Evolutionary conservation across 2,888 invertebrate species (phyloP), one percentile per base, ranked within the genome.

Genomic region (Neoaliturus tenellus): DNA sequence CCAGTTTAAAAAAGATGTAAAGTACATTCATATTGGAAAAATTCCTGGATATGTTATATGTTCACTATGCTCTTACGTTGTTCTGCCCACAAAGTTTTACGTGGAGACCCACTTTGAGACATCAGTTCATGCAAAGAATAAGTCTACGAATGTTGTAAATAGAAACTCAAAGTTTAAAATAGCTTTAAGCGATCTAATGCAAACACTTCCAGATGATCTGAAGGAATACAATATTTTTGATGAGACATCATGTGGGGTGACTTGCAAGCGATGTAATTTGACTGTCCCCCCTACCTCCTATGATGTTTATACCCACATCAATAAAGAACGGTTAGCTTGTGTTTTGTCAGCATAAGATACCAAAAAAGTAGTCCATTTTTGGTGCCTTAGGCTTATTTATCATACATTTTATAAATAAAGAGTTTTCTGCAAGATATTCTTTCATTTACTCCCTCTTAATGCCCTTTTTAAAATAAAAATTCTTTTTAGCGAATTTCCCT

Each of bases 31-130:
- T 10, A 20, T 35, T 39, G 71, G 71, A 2, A 20, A 20, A 10
- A 71, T 71, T 20, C 71, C 71, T 23, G 71, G 71, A 20, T 71
- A 71, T 41, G 41, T 41, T 17, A 20, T 71, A 20, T 71, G 71
- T 17, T 39, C 39, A 39, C 3, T 71, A n/a, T 71, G 71, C 14
- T n/a, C 41, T 33, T 1, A 4, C 8, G 41, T 20, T 3, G 71
- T 71, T n/a, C 6, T 39, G 33, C 71, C 71, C n/a, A 71, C 71
- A 2, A 6, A 3, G 8, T n/a, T 6, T 14, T 71, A 71, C 14
- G 3, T 71, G n/a, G 14, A 41, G 6, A 4, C 1, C 3, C 71
- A 71, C n/a, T 69, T 71, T 35, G 41, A 71, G 71, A 8, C n/a
- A 39, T 3, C 4, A 20, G 2, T 1, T 0, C 71, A 71, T 39